Conservation (phyloP, 2,113 vertebrate genomes). For the Donacobius atricapilla region DNA sequence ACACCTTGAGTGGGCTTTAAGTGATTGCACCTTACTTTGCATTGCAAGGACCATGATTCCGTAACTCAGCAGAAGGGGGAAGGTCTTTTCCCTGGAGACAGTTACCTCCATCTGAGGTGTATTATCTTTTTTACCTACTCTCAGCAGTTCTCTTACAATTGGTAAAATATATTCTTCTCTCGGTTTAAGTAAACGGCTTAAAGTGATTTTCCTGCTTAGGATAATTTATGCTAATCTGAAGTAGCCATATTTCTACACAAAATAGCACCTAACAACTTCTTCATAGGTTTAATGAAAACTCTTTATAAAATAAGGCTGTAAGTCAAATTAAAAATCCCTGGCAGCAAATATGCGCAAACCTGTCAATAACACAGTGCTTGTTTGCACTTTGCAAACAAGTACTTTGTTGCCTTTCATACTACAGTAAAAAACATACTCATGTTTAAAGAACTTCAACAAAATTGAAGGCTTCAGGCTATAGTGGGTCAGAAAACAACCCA, state of each 20-base stretch:
- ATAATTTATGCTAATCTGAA: not conserved
- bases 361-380: not conserved
- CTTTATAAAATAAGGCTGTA: not conserved
- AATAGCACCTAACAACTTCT: not conserved
- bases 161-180: not conserved
- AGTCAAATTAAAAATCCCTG: not conserved
- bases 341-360: not conserved
- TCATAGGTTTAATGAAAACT: not conserved
- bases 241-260: not conserved
- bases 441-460: not conserved
- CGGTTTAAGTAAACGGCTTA: not conserved
- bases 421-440: not conserved
- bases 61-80: not conserved
- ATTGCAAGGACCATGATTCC: not conserved
- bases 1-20: not conserved
- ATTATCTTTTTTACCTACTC: not conserved
- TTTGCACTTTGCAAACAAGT: not conserved
- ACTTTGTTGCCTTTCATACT: not conserved
- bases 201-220: not conserved
- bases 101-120: not conserved
- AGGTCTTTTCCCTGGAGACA: not conserved
- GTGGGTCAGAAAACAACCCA: not conserved
- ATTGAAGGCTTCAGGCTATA: not conserved
- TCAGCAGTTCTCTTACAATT: not conserved
- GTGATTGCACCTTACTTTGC: not conserved